These are phyloP conservation scores for Lerista edwardsae DNA, from an alignment of 2,797 vertebrate species.

Conservation along the genomic window DNA sequence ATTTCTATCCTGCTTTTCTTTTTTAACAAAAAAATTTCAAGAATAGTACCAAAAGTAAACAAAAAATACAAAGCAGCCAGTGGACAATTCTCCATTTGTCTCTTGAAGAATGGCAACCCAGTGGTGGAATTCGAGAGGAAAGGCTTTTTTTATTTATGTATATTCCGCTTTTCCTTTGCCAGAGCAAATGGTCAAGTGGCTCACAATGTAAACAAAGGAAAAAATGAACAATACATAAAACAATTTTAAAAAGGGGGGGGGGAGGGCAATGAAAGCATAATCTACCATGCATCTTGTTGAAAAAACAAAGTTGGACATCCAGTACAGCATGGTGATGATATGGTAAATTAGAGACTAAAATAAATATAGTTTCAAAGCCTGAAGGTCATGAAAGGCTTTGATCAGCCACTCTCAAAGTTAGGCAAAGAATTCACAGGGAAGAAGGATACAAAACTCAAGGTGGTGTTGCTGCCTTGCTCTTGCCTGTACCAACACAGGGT, in stretches of 20 bases:
- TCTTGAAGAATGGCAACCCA: not conserved
- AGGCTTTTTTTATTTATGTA: too few relatives aligned
- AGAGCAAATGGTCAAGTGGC: too few relatives aligned
- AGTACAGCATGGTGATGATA: not conserved
- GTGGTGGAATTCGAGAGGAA: not conserved
- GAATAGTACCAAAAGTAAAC: not conserved
- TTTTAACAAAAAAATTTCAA: not conserved
- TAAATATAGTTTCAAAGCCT: too few relatives aligned
- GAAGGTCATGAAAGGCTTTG: not conserved
- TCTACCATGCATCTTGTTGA: not conserved
- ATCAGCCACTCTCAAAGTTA: not conserved
- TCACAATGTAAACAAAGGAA: too few relatives aligned
- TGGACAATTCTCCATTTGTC: not conserved
- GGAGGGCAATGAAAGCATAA: too few relatives aligned
- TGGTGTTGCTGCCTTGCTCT: too few relatives aligned
- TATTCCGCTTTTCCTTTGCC: too few relatives aligned
- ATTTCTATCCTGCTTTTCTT: not conserved
- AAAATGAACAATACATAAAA: too few relatives aligned
- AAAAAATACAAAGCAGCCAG: not conserved
- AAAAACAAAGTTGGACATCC: not conserved
- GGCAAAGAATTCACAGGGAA: too few relatives aligned
- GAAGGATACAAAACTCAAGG: not conserved
- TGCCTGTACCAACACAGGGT: too few relatives aligned
- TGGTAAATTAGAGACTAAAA: not conserved
- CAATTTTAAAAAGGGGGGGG: too few relatives aligned